Evolutionary conservation across 2,888 invertebrate species (phyloP), one percentile per base, ranked within the genome.

Genomic region (Leptopilina drosophilae): DNA sequence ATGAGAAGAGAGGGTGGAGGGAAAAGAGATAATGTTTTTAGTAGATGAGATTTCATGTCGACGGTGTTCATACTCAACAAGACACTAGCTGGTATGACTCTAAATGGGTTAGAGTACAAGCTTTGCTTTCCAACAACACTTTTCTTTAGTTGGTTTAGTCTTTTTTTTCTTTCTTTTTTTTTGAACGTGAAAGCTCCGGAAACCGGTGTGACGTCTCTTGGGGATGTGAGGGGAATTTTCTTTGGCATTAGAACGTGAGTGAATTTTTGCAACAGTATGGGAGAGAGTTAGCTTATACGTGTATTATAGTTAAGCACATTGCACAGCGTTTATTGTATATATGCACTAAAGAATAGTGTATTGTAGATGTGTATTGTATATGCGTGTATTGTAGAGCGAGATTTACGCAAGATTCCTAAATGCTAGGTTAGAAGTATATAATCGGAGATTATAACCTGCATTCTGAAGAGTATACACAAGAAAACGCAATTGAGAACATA

Each of bases 191-290:
- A 73, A 73, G 26, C 73, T 56, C 26, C 33, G 56, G 73, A 73
- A 73, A 73, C 73, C 73, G 73, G 73, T 73, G 69, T 69, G 33
- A 56, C 73, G 33, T 73, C 56, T 73, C 73, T 49, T 49, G 12
- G 49, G 9, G 11, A 49, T 9, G 46, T 46, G 46, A 49, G 49
- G 11, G 49, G 33, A 26, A 33, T 73, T 73, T 73, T 73, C 73
- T 73, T 73, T 33, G 14, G 26, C 5, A 33, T 20, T 20, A 62
- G n/a, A 73, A 53, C 73, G 26, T 73, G 73, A 69, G 69, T 69
- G 53, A 69, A 53, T 26, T 53, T 69, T 69, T 56, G 69, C 26
- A 69, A 46, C 53, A 69, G 53, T 69, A 14, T 49, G 53, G 53
- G 14, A 33, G 33, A 33, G 33, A 33, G 33, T 33, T 33, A 33